Evolutionary conservation across 2,113 vertebrate genomes (phyloP).

Genomic region (Procapra przewalskii): DNA sequence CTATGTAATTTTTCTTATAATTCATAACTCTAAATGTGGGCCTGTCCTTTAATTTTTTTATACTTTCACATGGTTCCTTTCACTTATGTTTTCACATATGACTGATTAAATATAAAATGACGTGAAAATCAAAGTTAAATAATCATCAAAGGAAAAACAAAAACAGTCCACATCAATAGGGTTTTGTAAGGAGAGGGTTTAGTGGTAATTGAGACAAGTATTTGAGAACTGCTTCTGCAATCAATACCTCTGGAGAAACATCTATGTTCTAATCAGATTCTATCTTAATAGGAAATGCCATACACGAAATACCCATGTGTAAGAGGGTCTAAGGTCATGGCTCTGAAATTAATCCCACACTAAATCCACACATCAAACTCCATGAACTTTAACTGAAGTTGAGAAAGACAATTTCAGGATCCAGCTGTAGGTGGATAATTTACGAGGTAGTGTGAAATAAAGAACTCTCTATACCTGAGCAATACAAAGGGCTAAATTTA

Average conservation of each 20-base stretch:
- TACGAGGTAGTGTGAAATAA: conserved; percentile 55
- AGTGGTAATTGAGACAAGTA: neutral
- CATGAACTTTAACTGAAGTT: conserved; percentile 60
- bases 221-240: conserved; percentile 5
- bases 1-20: neutral
- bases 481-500: conserved; percentile 59
- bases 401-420: conserved; percentile 61
- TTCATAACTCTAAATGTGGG: neutral
- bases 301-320: neutral
- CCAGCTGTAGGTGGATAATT: conserved; percentile 44
- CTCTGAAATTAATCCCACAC: conserved; percentile 52
- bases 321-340: conserved; percentile 38
- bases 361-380: conserved; percentile 50
- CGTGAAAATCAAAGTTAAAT: conserved; percentile 35
- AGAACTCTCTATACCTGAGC: conserved; percentile 38
- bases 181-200: neutral
- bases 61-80: neutral
- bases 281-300: conserved; percentile 50
- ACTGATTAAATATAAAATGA: conserved; percentile 5
- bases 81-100: neutral
- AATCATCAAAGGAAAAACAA: conserved; percentile 9
- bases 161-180: neutral
- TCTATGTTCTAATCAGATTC: conserved; percentile 43
- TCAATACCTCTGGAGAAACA: neutral
- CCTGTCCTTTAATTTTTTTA: neutral